phyloP scores from a whole-genome alignment of 2,888 invertebrate species.

The Ferrisia virgata region DNA sequence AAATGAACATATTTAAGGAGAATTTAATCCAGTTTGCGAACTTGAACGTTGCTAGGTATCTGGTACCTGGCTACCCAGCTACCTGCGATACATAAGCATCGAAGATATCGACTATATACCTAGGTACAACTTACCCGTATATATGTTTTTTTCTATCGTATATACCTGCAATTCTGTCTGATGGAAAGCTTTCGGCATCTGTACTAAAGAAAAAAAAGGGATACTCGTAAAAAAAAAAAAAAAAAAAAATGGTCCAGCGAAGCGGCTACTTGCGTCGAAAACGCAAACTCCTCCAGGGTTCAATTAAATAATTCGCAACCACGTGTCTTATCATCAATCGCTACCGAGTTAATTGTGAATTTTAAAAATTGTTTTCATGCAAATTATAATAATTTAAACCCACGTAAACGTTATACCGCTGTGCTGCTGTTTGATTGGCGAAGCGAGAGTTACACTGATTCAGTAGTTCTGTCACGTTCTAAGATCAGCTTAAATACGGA shows the following conservation, averaged over 20 bases:
- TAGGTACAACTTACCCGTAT: no score
- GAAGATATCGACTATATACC: neutral
- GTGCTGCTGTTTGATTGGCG: conserved; percentile 6
- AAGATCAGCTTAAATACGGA: neutral
- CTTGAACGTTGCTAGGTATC: neutral
- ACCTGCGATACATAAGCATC: neutral
- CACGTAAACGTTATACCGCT: conserved; percentile 5
- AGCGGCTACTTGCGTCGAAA: neutral
- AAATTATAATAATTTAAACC: conserved; percentile 24
- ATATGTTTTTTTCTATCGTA: no score
- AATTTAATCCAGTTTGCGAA: neutral
- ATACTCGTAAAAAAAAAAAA: no score
- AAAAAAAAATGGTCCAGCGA: neutral
- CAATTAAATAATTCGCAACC: neutral
- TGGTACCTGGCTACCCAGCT: no score
- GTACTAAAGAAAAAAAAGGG: no score
- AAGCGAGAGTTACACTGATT: conserved; percentile 5
- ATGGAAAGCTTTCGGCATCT: no score
- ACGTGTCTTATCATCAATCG: conserved; percentile 24
- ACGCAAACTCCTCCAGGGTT: neutral
- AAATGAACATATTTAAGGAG: conserved; percentile 14
- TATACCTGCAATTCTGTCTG: no score
- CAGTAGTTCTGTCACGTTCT: neutral
- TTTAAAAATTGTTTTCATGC: conserved; percentile 9
- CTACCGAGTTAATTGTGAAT: conserved; percentile 18